These are phyloP conservation scores for Idaea dimidiata DNA, from an alignment of 2,888 invertebrate genomes.

Conservation along the genomic window DNA sequence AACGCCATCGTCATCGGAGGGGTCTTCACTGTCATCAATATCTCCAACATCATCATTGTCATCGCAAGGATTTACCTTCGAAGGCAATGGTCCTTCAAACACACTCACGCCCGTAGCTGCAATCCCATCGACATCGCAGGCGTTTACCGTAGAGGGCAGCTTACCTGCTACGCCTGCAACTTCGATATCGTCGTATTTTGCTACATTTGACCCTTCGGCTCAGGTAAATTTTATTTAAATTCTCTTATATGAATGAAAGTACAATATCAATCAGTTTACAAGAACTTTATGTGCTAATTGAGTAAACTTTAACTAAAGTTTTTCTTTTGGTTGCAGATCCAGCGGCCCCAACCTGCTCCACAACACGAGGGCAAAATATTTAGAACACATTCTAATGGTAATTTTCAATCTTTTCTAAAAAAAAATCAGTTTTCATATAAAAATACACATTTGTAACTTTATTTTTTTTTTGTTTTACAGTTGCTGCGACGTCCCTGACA, in stretches of 20 bases:
- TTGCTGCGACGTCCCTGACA: too few species aligned
- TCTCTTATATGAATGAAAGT: neutral
- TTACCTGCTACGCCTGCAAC: neutral
- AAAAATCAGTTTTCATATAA: neutral
- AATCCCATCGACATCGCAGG: too few species aligned
- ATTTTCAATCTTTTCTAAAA: neutral
- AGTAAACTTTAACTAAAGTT: neutral
- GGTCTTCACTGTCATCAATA: neutral
- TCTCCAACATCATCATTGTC: too few species aligned
- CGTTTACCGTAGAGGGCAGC: neutral
- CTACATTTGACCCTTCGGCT: neutral
- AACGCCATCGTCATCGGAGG: neutral
- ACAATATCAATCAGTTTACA: neutral
- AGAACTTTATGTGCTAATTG: neutral
- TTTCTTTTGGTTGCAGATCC: neutral
- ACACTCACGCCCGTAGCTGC: too few species aligned
- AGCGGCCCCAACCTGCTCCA: neutral
- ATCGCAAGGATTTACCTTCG: too few species aligned
- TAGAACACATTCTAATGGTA: neutral
- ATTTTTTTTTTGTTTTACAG: too few species aligned
- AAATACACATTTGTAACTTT: neutral
- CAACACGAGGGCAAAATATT: neutral
- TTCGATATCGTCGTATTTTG: neutral
- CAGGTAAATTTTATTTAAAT: neutral
- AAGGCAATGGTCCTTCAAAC: too few species aligned